These are phyloP conservation scores for Helicoverpa zea DNA, from an alignment of 1,140 invertebrate species.

Conservation along the genomic window DNA sequence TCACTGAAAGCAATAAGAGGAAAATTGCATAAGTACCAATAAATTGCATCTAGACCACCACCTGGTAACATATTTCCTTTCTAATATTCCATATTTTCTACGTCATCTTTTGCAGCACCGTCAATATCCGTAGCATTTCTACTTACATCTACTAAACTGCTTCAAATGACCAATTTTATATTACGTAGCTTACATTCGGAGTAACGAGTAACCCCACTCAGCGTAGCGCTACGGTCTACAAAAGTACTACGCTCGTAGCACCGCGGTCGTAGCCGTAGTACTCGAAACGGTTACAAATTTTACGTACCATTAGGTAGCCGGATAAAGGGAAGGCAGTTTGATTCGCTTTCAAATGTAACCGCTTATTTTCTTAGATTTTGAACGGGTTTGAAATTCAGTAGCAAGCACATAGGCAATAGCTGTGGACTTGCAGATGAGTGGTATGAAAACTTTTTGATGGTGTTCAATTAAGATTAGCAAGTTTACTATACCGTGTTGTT, in stretches of 20 bases:
- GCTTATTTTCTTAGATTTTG: conserved; percentile 52
- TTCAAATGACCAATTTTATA: conserved; percentile 46
- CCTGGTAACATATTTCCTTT: conserved; percentile 17
- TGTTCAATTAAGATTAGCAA: background rate
- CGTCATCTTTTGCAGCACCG: background rate
- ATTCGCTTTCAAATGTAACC: conserved; percentile 50
- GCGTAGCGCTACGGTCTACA: conserved; percentile 52
- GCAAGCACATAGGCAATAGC: background rate
- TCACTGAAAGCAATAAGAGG: background rate
- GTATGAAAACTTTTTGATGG: background rate
- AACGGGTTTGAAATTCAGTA: conserved; percentile 39
- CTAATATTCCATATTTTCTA: conserved; percentile 9
- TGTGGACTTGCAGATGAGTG: background rate
- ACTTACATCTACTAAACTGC: conserved; percentile 39
- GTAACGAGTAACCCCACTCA: conserved; percentile 51
- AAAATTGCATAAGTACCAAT: conserved; percentile 20
- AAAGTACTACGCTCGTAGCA: conserved; percentile 50
- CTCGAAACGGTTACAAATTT: conserved; percentile 57
- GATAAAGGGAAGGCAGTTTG: conserved; percentile 53
- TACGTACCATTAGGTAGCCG: conserved; percentile 54
- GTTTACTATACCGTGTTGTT: background rate
- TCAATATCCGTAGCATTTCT: conserved; percentile 38
- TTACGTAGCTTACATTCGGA: conserved; percentile 38
- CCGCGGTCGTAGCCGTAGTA: conserved; percentile 50
- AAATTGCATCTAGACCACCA: background rate